phyloP scores from a whole-genome alignment of 1,140 invertebrate species.

The Aphaenogaster ashmeadi region DNA sequence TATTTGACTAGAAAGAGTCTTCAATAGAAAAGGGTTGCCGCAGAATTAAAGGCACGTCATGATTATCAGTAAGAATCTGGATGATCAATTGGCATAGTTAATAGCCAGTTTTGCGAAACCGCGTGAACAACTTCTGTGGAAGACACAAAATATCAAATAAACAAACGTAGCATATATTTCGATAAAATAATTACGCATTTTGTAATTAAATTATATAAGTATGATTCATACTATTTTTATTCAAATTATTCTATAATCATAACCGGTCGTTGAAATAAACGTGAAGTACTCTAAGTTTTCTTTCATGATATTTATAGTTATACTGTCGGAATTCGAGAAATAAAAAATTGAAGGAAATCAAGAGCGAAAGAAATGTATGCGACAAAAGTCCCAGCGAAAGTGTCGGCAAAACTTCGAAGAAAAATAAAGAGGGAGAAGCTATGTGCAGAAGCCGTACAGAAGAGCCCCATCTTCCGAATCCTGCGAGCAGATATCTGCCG shows the following conservation, averaged over 20 bases:
- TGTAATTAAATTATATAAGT: neutral
- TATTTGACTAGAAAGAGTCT: slow-evolving; percentile 81
- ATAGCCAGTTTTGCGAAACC: slow-evolving; percentile 20
- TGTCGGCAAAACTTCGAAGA: slow-evolving; percentile 60
- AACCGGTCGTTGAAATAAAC: neutral
- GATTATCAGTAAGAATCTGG: slow-evolving; percentile 72
- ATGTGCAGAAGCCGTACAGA: slow-evolving; percentile 62
- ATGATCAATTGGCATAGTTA: slow-evolving; percentile 55
- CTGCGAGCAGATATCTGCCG: slow-evolving; percentile 82
- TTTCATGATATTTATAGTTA: slow-evolving; percentile 76
- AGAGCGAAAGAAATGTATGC: slow-evolving; percentile 68
- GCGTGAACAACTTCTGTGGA: neutral
- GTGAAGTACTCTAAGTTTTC: neutral
- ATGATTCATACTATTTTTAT: neutral
- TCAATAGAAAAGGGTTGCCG: slow-evolving; percentile 80
- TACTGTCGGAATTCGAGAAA: slow-evolving; percentile 81
- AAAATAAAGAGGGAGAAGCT: slow-evolving; percentile 52
- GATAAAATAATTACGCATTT: neutral
- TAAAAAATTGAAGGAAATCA: slow-evolving; percentile 81
- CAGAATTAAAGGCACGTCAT: slow-evolving; percentile 81
- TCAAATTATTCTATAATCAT: neutral
- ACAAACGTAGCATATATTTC: neutral
- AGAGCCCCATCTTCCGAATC: slow-evolving; percentile 79
- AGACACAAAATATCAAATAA: neutral
- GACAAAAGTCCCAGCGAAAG: slow-evolving; percentile 47